Evolutionary conservation across 2,888 invertebrate genomes (phyloP), one percentile per base, ranked within the genome.

Genomic region (Aproaerema taeniolella): DNA sequence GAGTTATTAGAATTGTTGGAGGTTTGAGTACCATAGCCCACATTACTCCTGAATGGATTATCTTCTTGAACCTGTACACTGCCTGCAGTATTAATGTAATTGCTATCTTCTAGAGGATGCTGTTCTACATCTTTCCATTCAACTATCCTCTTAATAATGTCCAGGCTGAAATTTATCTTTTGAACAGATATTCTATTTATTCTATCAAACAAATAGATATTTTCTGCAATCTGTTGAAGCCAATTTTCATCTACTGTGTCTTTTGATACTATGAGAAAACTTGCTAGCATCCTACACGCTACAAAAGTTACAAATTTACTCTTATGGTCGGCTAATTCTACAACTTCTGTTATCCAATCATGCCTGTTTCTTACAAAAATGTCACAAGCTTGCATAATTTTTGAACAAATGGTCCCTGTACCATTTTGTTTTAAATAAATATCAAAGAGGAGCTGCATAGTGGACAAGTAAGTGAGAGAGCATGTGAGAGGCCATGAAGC

Each of bases 111-210:
- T 26, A 94, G 67, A 0, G 95, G 93, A 82, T 95, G 95, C 54
- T 91, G 89, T 64, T 93, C 91, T 16, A 92, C 81, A 73, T 96
- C 95, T 61, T 94, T 95, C 92, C 95, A 95, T 64, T 96, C 95
- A 0, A 96, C 93, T 58, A 96, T 93, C 53, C 94, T 90, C 63
- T 94, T 94, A 36, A 96, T 92, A 31, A 96, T 90, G 66, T 95
- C 95, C 54, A 96, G 80, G 48, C 93, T 93, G 70, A 95, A 95
- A 58, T 93, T 91, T 69, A 95, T 93, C 71, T 94, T 93, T 61
- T 90, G 90, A 39, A 93, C 89, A 39, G 91, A 90, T 38, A 88
- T 82, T 62, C 90, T 89, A 68, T 92, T 91, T 33, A 89, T 88
- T 56, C 90, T 89, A 66, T 91, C 90, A 63, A 89, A 89, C 36